These are phyloP conservation scores for Dinocampus coccinellae DNA, from an alignment of 2,888 invertebrate genomes.

Conservation along the genomic window DNA sequence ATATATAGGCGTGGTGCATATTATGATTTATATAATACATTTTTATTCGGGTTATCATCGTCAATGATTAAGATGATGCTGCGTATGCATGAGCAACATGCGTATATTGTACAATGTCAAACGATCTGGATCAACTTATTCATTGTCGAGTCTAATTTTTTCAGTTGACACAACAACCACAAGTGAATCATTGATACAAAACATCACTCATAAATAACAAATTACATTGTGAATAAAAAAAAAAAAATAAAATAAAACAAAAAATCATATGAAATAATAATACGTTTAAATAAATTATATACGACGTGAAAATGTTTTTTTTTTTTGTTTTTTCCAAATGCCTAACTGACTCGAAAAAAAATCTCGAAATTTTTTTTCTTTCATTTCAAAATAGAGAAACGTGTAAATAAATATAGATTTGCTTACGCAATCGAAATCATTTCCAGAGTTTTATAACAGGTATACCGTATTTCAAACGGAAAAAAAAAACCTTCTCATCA, in stretches of 20 bases:
- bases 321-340: too few relatives aligned
- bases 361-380: neutral
- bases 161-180: neutral
- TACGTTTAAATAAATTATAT: neutral
- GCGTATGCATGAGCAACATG: constrained; percentile 38
- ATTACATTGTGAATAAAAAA: too few relatives aligned
- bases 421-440: neutral
- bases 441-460: neutral
- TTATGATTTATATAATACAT: neutral
- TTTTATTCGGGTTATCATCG: constrained; percentile 3
- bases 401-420: too few relatives aligned
- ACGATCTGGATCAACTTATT: neutral
- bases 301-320: neutral
- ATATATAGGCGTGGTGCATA: too few relatives aligned
- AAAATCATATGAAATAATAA: neutral
- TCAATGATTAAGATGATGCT: constrained; percentile 38
- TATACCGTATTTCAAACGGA: neutral
- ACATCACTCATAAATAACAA: too few relatives aligned
- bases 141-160: neutral
- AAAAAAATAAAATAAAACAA: too few relatives aligned
- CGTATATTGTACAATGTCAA: neutral
- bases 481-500: neutral
- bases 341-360: neutral
- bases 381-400: neutral
- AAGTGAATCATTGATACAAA: too few relatives aligned